phyloP scores from a whole-genome alignment of 2,797 vertebrate genomes.

The Labroides dimidiatus region DNA sequence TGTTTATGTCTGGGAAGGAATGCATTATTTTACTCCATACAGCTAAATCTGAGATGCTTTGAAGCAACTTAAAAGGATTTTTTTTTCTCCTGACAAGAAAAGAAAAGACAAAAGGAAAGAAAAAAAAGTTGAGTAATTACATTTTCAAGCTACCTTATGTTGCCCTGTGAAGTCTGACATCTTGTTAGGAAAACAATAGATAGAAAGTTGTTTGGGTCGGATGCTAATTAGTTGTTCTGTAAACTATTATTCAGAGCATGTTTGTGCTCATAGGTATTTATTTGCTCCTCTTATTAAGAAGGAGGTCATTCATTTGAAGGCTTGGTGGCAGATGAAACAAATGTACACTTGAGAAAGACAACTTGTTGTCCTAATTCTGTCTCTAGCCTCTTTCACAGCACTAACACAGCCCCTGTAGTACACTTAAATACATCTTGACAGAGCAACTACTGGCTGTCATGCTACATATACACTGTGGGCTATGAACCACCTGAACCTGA shows the following conservation, averaged over 20 bases:
- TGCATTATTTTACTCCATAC: constrained; percentile 1
- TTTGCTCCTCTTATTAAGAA: constrained; percentile 31
- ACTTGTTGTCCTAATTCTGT: constrained; percentile 31
- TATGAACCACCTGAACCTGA: constrained; percentile 6
- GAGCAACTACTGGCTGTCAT: constrained; percentile 24
- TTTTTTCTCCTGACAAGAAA: constrained; percentile 6
- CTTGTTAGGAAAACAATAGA: constrained; percentile 22
- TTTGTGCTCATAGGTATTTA: constrained; percentile 8
- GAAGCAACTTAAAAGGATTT: constrained; percentile 22
- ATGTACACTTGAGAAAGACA: constrained; percentile 7
- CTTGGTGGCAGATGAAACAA: constrained; percentile 14
- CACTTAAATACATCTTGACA: constrained; percentile 35
- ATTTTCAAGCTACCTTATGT: constrained; percentile 33
- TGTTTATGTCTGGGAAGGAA: constrained; percentile 2
- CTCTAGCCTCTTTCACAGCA: constrained; percentile 9
- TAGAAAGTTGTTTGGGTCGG: constrained; percentile 12
- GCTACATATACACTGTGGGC: constrained; percentile 12
- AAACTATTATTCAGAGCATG: constrained; percentile 9
- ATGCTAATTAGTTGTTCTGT: constrained; percentile 37
- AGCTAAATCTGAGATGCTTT: constrained; percentile 24
- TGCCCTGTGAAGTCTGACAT: constrained; percentile 16
- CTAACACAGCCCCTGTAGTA: not conserved
- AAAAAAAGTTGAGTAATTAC: constrained; percentile 24
- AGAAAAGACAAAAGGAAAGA: not conserved
- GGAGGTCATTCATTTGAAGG: constrained; percentile 20